Base-by-base conservation (phyloP, 2,797 vertebrate genomes). In the Hafferia zeledoni region DNA sequence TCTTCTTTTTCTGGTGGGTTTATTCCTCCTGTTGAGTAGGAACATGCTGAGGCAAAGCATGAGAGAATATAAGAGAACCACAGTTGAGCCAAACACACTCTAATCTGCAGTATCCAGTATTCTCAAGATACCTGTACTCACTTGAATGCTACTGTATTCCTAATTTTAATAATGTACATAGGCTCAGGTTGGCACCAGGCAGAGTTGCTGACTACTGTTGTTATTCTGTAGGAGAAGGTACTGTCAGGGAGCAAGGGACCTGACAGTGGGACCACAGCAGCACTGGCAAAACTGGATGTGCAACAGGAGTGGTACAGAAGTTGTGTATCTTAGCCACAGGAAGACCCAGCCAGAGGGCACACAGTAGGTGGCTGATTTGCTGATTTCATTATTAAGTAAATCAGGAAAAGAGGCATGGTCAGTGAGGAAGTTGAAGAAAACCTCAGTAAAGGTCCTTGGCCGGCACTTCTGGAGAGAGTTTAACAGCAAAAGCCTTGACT, bases 231-330 rank as follows among this genome's bases (percentile, higher is more conserved):
- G n/a, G 17, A 10, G 3, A 35, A 75, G 24, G 14, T 27, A 12
- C 5, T 17, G 2, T 3, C 1, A 2, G 25, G 13, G 10, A 67
- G 5, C 9, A 24, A 30, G 10, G 18, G 4, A 72, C 11, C 25
- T 49, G 46, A 6, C 1, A 35, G 17, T 28, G 24, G 17, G 33
- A 6, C 24, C 8, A 9, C 25, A 81, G 37, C 25, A 23, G 35
- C 1, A 0, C 13, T 41, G 24, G 19, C 7, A 41, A 25, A 53
- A 23, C 8, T 59, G 39, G 24, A 17, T n/a, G 9, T 2, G 2
- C 39, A 30, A 55, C 5, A 39, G 6, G 23, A 64, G 2, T 10
- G 10, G 3, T 6, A 2, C 14, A 69, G 52, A 69, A 69, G 10
- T 60, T 65, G 10, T 15, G 1, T 18, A 7, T 53, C 28, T 57